Conservation (phyloP, 2,113 vertebrate genomes). For the Columba janthina region DNA sequence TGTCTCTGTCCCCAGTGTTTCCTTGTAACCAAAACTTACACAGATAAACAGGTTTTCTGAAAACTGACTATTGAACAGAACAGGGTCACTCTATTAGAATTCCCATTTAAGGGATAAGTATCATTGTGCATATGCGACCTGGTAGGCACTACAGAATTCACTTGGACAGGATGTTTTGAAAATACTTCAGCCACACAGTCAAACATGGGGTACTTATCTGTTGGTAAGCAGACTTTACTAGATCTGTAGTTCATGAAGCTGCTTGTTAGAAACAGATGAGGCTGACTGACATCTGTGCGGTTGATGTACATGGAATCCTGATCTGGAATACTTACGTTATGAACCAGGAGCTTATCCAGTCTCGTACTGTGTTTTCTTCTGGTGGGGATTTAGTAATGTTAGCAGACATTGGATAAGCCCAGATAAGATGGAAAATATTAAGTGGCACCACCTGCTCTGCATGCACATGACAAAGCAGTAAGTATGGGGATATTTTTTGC, state of each 20-base stretch:
- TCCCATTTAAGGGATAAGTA: neutral
- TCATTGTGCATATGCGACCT: neutral
- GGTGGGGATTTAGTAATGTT: neutral
- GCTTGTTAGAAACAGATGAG: neutral
- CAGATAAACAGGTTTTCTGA: neutral
- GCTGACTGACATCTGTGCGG: neutral
- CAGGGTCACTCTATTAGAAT: neutral
- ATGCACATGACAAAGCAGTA: neutral
- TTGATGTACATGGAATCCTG: neutral
- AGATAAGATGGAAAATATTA: slow-evolving; percentile 16
- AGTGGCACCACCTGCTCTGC: neutral
- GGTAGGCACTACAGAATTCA: neutral
- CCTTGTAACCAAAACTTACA: neutral
- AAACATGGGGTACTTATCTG: fast-evolving
- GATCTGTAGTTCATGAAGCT: neutral
- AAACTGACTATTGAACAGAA: neutral
- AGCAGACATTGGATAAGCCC: neutral
- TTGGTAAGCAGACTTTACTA: neutral
- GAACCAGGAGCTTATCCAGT: neutral
- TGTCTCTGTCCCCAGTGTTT: neutral
- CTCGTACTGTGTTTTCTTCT: neutral
- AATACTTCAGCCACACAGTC: neutral
- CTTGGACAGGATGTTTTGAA: neutral
- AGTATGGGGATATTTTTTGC: neutral
- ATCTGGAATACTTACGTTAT: neutral